Evolutionary conservation across 2,888 invertebrate genomes (phyloP), one percentile per base, ranked within the genome.

Genomic region (Ptychoptera contaminata): DNA sequence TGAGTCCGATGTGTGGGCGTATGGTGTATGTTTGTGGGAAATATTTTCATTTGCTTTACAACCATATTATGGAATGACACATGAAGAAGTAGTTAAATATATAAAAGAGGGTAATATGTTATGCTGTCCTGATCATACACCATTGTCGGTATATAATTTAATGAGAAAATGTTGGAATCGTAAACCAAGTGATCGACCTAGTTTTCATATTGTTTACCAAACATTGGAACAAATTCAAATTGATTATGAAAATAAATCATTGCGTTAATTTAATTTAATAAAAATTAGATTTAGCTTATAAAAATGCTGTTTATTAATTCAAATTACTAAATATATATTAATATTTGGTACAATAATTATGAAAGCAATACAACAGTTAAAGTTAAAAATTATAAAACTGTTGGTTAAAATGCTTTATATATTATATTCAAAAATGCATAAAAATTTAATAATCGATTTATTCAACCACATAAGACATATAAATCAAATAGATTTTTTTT

Each of bases 1-100:
- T 49, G 92, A 94, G 63, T 91, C 93, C 10, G 96, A 96, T 67
- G 90, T 96, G 1, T 96, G 94, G 94, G 93, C 94, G 11, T 96
- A 85, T 68, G 96, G 93, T 43, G 90, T 96, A 14, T 87, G 91
- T 58, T 70, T 94, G 37, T 96, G 94, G 94, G 96, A 96, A 68
- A 88, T 94, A 58, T 94, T 93, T 65, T 87, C 92, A 40, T 94
- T 90, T 67, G 93, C 93, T 16, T 70, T 93, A 49, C 94, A 96
- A 65, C 96, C 96, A 8, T 96, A 96, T 60, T 93, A 90, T 63
- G 94, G 93, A 6, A 85, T 93, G 83, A 92, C 92, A 10, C 94
- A 96, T 60, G 93, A 93, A 63, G 93, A 96, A 69, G 94, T 96
- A 31, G 88, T 93, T 11, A 84, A 85, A 58, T 93, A 84, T 67